A percentile compares a stretch with the other conserved stretches of the same genome.
These are phyloP conservation scores for Oncorhynchus mykiss DNA, from an alignment of 2,113 vertebrate genomes.

Conservation along the genomic window DNA sequence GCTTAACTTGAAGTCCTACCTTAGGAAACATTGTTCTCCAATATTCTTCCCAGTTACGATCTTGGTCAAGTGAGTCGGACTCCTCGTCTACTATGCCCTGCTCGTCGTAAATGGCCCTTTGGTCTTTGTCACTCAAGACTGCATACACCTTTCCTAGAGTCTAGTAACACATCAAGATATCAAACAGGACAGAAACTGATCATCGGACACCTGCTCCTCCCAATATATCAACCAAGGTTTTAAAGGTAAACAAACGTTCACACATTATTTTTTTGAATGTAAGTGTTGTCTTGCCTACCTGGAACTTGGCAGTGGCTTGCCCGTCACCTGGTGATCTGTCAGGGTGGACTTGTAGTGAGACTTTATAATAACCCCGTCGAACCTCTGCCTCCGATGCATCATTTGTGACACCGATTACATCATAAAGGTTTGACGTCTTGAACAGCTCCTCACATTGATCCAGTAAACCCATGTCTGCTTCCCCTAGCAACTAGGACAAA, in stretches of 20 bases:
- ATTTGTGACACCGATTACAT: conserved; percentile 70
- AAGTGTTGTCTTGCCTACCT: conserved; percentile 59
- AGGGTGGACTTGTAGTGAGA: conserved; percentile 80
- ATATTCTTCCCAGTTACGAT: conserved; percentile 80
- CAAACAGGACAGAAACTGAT: neutral
- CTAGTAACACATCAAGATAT: conserved; percentile 52
- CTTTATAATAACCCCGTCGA: conserved; percentile 76
- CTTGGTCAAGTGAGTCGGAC: conserved; percentile 49
- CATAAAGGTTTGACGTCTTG: conserved; percentile 74
- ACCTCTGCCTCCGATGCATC: conserved; percentile 70
- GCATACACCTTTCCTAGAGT: conserved; percentile 79
- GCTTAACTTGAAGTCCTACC: conserved; percentile 56
- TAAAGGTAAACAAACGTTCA: too few species aligned
- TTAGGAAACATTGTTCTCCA: conserved; percentile 84
- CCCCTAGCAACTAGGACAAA: too few species aligned
- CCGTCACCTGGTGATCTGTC: conserved; percentile 74
- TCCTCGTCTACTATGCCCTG: too few species aligned
- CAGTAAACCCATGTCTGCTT: conserved; percentile 71
- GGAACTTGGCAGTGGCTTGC: conserved; percentile 79
- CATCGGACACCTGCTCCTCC: neutral
- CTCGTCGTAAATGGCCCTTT: conserved; percentile 43
- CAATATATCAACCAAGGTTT: neutral
- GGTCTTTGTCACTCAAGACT: conserved; percentile 78
- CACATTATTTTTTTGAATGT: neutral
- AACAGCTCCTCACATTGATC: conserved; percentile 74